These are phyloP conservation scores for Xiphias gladius DNA, from an alignment of 2,113 vertebrate genomes.

Conservation along the genomic window DNA sequence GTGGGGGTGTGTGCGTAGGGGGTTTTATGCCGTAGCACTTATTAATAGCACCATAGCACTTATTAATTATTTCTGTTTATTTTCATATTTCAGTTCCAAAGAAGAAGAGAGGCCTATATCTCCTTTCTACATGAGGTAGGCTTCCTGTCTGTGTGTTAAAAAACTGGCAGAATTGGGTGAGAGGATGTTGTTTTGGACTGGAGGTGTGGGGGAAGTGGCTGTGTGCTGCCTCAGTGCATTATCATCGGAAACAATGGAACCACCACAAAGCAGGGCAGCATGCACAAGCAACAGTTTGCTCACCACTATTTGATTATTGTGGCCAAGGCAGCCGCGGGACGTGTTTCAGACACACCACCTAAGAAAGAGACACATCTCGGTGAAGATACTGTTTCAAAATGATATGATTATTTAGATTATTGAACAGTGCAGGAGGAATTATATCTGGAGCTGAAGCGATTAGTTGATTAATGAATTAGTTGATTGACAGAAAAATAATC, in stretches of 20 bases:
- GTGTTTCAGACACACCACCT: slow-evolving; percentile 12
- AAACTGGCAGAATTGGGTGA: background rate
- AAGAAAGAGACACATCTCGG: background rate
- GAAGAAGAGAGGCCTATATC: slow-evolving; percentile 93
- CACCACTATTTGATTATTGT: slow-evolving; percentile 40
- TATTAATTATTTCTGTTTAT: slow-evolving; percentile 48
- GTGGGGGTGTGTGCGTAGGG: slow-evolving; percentile 3
- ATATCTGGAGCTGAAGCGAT: background rate
- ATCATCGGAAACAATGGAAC: slow-evolving; percentile 67
- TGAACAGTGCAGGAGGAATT: background rate
- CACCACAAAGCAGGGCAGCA: slow-evolving; percentile 28
- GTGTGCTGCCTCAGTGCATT: slow-evolving; percentile 54
- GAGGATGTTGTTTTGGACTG: slow-evolving; percentile 58
- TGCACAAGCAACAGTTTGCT: slow-evolving; percentile 61
- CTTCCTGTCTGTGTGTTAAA: slow-evolving; percentile 11
- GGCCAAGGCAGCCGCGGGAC: background rate
- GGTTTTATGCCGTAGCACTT: slow-evolving; percentile 27
- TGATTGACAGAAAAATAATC: background rate
- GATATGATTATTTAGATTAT: background rate
- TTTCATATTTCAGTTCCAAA: slow-evolving; percentile 84
- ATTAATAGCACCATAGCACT: background rate
- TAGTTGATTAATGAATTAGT: too few species aligned
- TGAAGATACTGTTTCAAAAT: slow-evolving; percentile 1
- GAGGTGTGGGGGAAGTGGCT: slow-evolving; percentile 52
- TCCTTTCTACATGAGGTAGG: slow-evolving; percentile 94